Base-by-base conservation (phyloP, 2,888 invertebrate species). In the Hofmannophila pseudospretella region DNA sequence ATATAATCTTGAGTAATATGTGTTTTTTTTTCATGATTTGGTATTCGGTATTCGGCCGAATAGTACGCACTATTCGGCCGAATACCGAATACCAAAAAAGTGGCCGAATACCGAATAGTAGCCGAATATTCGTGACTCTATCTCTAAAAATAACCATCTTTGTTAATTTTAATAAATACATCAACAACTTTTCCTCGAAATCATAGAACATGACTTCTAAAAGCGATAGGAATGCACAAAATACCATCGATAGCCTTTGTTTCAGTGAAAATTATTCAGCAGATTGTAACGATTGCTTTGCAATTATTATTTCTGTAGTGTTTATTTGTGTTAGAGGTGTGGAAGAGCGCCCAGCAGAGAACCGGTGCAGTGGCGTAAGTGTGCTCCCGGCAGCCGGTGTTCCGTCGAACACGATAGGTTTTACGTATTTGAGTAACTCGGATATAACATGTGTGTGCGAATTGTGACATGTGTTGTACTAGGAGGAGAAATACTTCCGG, bases 251-350 rank as follows among this genome's bases (percentile, higher is more conserved):
- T 30, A 30, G 3, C 4, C 16, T 3, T 3, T 4, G 16, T 4
- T 32, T 22, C 22, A 12, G 22, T 16, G 14, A n/a, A 22, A 32
- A 32, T 22, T 22, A 13, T 11, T 58, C 56, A 68, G 58, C 67
- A 55, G 44, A 55, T n/a, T 53, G 54, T 47, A 50, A 45, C 51
- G 49, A 54, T 59, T 53, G 57, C 48, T 43, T 52, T 51, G 55
- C 57, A 61, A 61, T 70, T 57, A 66, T 64, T 65, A 57, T 55
- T 63, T 57, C 51, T 44, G 45, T 44, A 47, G 51, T 55, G 66
- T 67, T 61, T 68, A 65, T 69, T 70, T 68, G 66, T 59, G 61
- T 63, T 54, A 42, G 48, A 46, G 43, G 54, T 44, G 53, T 49
- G 50, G 48, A 45, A 36, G 32, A 27, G 23, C 13, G 16, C 14